A percentile compares a stretch with the other conserved stretches of the same genome.
Evolutionary conservation across 1,140 invertebrate genomes (phyloP).

Genomic region (Eriosoma lanigerum): DNA sequence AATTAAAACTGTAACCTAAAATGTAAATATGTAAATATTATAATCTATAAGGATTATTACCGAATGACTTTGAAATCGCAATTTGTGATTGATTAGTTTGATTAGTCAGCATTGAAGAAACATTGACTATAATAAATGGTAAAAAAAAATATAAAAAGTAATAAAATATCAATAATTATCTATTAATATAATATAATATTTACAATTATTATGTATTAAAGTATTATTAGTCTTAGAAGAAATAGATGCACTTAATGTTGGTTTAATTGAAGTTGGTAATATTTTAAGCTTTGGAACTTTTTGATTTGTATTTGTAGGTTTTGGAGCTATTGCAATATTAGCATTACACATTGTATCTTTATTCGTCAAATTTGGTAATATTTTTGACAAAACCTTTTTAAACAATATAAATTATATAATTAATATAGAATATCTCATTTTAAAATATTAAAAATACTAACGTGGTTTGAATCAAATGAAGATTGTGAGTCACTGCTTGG

Average conservation of each 20-base stretch:
- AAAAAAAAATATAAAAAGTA: neutral
- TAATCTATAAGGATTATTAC: slow-evolving; percentile 21
- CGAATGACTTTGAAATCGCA: slow-evolving; percentile 14
- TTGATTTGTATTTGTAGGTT: neutral
- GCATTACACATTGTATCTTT: neutral
- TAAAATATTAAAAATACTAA: neutral
- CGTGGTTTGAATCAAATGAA: slow-evolving; percentile 33
- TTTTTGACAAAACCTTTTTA: slow-evolving; percentile 11
- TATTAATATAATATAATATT: neutral
- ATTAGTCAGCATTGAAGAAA: slow-evolving; percentile 42
- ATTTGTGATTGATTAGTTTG: slow-evolving; percentile 19
- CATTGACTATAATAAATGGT: slow-evolving; percentile 31
- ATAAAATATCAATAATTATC: neutral
- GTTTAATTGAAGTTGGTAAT: slow-evolving; percentile 16
- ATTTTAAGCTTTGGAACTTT: slow-evolving; percentile 3
- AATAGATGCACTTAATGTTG: neutral
- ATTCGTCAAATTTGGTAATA: neutral
- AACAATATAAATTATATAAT: neutral
- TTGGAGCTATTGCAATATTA: neutral
- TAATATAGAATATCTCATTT: neutral
- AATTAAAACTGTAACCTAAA: neutral
- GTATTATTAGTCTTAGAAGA: slow-evolving; percentile 7
- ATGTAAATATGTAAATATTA: neutral
- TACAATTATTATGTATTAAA: slow-evolving; percentile 28
- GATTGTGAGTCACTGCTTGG: slow-evolving; percentile 41